Evolutionary conservation across 1,140 invertebrate species (phyloP), one percentile per base, ranked within the genome.

Genomic region (Plectrocnemia conspersa): DNA sequence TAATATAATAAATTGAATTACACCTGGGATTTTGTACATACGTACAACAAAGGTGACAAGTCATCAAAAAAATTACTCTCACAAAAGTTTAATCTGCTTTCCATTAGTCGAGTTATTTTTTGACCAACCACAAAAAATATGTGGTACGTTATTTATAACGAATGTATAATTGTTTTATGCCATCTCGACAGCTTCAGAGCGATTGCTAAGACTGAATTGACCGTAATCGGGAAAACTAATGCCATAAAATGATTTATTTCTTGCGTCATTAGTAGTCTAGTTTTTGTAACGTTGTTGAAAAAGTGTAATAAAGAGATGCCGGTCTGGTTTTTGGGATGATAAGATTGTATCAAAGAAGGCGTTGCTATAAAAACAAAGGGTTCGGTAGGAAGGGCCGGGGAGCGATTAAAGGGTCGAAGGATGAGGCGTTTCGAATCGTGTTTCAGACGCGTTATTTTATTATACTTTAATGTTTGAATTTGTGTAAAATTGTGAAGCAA

Each of bases 221-320:
- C 7, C 7, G n/a, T 29, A 29, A 29, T 7, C 15, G 35, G 18
- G 10, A 15, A 38, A 15, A 38, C n/a, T n/a, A 38, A 7, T 38
- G 35, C 18, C 35, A 38, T 11, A 25, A 22, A 45, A 45, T 45
- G 42, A 45, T 45, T 45, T 45, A 45, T 45, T 24, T 45, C 42
- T 24, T 3, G 11, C n/a, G n/a, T 13, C 19, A 23, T 24, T 22
- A 22, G 6, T 5, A 38, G 6, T 29, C n/a, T 13, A 11, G 32
- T 35, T 35, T 29, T 35, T 35, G 11, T 35, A 15, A 35, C 11
- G 32, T 4, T 35, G n/a, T 35, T 15, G 32, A 35, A 11, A 35
- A 4, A n/a, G n/a, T 29, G 6, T n/a, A 7, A 29, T 29, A 7
- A 13, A 11, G 3, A 35, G 11, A 15, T 35, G 32, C n/a, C 11